Base-by-base conservation (phyloP, 2,888 invertebrate genomes). In the Dicyrtoma fusca region DNA sequence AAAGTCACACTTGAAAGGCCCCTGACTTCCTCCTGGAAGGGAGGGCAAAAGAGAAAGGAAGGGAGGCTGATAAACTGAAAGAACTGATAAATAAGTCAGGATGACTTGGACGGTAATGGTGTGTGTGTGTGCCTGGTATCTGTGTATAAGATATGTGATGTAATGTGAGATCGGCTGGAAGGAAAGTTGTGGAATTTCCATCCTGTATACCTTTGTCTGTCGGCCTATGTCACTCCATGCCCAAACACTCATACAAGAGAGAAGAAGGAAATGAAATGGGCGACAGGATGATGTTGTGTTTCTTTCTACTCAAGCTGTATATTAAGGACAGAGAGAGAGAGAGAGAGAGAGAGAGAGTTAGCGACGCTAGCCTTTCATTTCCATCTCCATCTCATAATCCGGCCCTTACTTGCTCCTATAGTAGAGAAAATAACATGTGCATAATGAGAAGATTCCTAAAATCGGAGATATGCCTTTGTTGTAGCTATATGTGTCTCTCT, bases 201-300 rank as follows among this genome's bases (percentile, higher is more conserved):
- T 64, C n/a, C n/a, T 63, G 69, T 57, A 69, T 47, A 44, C 44
- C 59, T 10, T 10, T 21, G 19, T 53, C 19, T 53, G 17, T n/a
- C n/a, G n/a, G n/a, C n/a, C n/a, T n/a, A n/a, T n/a, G n/a, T n/a
- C n/a, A n/a, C n/a, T n/a, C n/a, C n/a, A n/a, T n/a, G n/a, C n/a
- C n/a, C n/a, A n/a, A n/a, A n/a, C n/a, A n/a, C n/a, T n/a, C n/a
- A 14, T 19, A 25, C 47, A 62, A 68, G 71, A 64, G 63, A 53
- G 73, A 71, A 71, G n/a, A 71, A 69, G 68, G 68, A 73, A 70
- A 63, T 47, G 72, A 73, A 75, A 73, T 75, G 71, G 65, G 68
- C 63, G 63, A 72, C 66, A 72, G 55, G 55, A 61, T 61, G 44
- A 61, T 61, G n/a, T 61, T 61, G 44, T 44, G 44, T 17, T n/a